These are phyloP conservation scores for Bradysia coprophila DNA, from an alignment of 1,140 invertebrate species.

Conservation along the genomic window DNA sequence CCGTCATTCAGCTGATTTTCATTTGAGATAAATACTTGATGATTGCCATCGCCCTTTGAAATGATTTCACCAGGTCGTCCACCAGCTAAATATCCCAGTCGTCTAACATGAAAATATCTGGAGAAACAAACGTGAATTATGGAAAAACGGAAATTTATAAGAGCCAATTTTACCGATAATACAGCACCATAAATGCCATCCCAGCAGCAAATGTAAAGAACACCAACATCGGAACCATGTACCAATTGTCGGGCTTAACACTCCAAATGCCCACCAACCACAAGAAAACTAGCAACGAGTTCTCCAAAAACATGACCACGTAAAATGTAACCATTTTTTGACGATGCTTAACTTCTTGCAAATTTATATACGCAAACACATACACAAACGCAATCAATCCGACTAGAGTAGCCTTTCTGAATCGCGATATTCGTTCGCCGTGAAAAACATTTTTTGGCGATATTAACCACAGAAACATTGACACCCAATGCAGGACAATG, in stretches of 20 bases:
- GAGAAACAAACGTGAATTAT: not conserved
- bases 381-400: slow-evolving; percentile 70
- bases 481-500: slow-evolving; percentile 46
- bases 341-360: slow-evolving; percentile 59
- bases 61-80: slow-evolving; percentile 18
- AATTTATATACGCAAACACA: slow-evolving; percentile 78
- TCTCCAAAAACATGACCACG: slow-evolving; percentile 81
- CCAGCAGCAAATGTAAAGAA: slow-evolving; percentile 50
- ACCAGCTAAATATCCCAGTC: slow-evolving; percentile 42
- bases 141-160: not conserved
- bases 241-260: slow-evolving; percentile 14
- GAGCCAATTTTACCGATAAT: slow-evolving; percentile 48
- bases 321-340: slow-evolving; percentile 77
- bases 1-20: not conserved
- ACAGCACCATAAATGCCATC: slow-evolving; percentile 68
- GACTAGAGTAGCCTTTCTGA: slow-evolving; percentile 44
- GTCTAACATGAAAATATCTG: slow-evolving; percentile 48
- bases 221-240: slow-evolving; percentile 31
- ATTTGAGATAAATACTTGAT: slow-evolving; percentile 19
- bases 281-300: slow-evolving; percentile 46
- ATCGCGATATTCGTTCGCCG: slow-evolving; percentile 47
- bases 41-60: slow-evolving; percentile 20
- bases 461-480: slow-evolving; percentile 53
- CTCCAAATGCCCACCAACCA: slow-evolving; percentile 40
- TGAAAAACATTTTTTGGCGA: slow-evolving; percentile 71